Base-by-base conservation (phyloP, 2,113 vertebrate genomes). In the Dolichallabes microphthalmus region DNA sequence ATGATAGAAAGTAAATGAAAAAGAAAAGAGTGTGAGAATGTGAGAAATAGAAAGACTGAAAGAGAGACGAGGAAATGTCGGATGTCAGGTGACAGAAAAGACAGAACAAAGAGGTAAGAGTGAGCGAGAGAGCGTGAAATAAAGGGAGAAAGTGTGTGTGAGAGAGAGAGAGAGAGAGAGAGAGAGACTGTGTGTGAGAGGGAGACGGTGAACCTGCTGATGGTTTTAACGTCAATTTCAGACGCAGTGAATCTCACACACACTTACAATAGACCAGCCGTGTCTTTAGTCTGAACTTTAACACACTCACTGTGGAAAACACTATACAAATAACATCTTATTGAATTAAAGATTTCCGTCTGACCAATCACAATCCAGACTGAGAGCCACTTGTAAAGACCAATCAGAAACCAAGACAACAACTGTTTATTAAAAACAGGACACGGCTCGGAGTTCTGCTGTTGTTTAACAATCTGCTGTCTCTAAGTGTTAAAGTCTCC, bases 241-340 rank as follows among this genome's bases (percentile, higher is more conserved):
- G 25, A 20, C 52, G 60, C 64, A 73, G 22, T 64, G 39, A 66
- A 61, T 22, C 79, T 64, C 39, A 27, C 35, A 55, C 53, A 57
- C 20, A 22, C 73, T 83, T 83, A 69, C 68, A 60, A 27, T 83
- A 15, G 22, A 58, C 82, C 82, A 83, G 66, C 55, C 27, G 25
- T 82, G 58, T 63, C 58, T 22, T 63, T 63, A 50, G 35, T 50
- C 22, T 63, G 78, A n/a, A n/a, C n/a, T 45, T 8, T 45, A 45
- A 45, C 45, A 45, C 8, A 7, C 45, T 45, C 45, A 45, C 8
- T 45, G 45, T 39, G 39, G 4, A 39, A 39, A 3, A 3, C 4
- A 3, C 45, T 8, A 8, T 8, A 45, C 7, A 45, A 8, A 45
- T 45, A 6, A 45, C 5, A 45, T 45, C 6, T 4, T 6, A 6